Conservation (phyloP, 1,140 invertebrate species). For the Gryon sp. region DNA sequence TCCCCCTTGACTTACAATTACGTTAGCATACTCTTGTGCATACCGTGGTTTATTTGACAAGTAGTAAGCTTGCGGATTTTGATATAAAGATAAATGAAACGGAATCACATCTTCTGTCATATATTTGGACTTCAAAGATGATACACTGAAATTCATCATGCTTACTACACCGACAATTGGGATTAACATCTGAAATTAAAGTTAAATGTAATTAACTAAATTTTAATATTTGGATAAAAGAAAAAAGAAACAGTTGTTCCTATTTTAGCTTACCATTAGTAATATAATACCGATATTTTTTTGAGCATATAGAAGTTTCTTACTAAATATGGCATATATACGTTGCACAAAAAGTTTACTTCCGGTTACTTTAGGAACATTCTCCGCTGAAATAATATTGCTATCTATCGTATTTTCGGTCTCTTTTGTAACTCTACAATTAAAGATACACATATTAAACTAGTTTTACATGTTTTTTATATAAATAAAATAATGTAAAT, state of each 20-base stretch:
- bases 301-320: conserved; percentile 70
- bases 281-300: conserved; percentile 68
- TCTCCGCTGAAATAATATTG: conserved; percentile 54
- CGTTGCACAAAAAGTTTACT: conserved; percentile 64
- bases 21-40: conserved; percentile 57
- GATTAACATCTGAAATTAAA: conserved; percentile 64
- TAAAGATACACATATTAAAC: conserved; percentile 5
- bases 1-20: conserved; percentile 41
- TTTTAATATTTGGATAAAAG: too few species aligned
- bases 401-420: conserved; percentile 67
- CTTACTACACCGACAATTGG: conserved; percentile 68
- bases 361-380: conserved; percentile 65
- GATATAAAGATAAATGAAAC: conserved; percentile 66
- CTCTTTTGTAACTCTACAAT: conserved; percentile 70
- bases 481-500: conserved; percentile 71
- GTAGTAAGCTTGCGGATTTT: conserved; percentile 65
- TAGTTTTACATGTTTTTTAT: conserved; percentile 14
- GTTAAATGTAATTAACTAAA: conserved; percentile 16
- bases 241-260: too few species aligned
- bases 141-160: conserved; percentile 70
- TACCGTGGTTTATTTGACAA: conserved; percentile 53
- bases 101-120: conserved; percentile 59
- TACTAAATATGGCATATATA: conserved; percentile 66
- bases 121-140: too few species aligned
- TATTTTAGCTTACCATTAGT: conserved; percentile 58